These are phyloP conservation scores for Mystacides longicornis DNA, from an alignment of 2,888 invertebrate genomes.

Conservation along the genomic window DNA sequence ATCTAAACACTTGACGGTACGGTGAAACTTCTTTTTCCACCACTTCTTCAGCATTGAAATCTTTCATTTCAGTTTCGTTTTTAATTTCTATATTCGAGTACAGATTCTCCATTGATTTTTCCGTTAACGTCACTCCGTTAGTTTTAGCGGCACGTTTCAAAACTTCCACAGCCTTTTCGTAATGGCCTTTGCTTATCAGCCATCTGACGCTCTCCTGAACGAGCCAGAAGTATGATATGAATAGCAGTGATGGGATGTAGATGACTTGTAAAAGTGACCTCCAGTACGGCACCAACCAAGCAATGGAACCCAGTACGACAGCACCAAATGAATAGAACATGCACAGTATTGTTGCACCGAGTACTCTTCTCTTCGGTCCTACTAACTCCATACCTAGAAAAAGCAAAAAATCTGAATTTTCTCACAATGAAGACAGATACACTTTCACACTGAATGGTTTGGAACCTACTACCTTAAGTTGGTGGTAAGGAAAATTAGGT, in stretches of 20 bases:
- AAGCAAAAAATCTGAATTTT: slow-evolving; percentile 4
- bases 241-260: slow-evolving; percentile 59
- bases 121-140: slow-evolving; percentile 32
- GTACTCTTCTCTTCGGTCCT: slow-evolving; percentile 55
- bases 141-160: slow-evolving; percentile 54
- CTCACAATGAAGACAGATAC: no score
- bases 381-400: slow-evolving; percentile 60
- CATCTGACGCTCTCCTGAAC: slow-evolving; percentile 67
- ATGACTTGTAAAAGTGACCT: slow-evolving; percentile 54
- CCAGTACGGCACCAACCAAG: slow-evolving; percentile 65
- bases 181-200: slow-evolving; percentile 62
- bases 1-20: slow-evolving; percentile 42
- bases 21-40: slow-evolving; percentile 25
- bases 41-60: slow-evolving; percentile 13
- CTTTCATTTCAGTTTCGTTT: slow-evolving; percentile 6
- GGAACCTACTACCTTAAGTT: neutral
- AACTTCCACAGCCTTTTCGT: slow-evolving; percentile 55
- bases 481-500: neutral
- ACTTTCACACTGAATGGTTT: no score
- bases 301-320: slow-evolving; percentile 56
- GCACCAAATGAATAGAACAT: slow-evolving; percentile 54
- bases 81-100: slow-evolving; percentile 19
- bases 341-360: slow-evolving; percentile 59
- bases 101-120: slow-evolving; percentile 24
- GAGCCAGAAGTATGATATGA: slow-evolving; percentile 58